Percentiles rank a stretch among this genome's conserved stretches.
Conservation (phyloP, 2,888 invertebrate species). For the Priocnemis perturbator region DNA sequence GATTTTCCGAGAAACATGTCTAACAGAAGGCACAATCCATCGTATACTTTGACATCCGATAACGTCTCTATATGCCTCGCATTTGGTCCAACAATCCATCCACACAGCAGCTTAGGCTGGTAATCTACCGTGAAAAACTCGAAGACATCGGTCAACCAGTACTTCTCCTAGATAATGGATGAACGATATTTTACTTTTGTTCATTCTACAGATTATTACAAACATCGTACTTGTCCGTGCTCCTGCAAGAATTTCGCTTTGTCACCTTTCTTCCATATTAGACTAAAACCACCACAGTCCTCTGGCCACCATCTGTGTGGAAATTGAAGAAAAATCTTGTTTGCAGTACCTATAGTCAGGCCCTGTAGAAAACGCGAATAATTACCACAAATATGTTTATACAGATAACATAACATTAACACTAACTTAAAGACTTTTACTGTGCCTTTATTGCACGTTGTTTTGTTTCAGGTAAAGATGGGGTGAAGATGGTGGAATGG, state of each 20-base stretch:
- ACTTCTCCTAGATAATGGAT: constrained; percentile 65
- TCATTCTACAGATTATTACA: background rate
- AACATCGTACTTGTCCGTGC: constrained; percentile 59
- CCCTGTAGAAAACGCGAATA: constrained; percentile 68
- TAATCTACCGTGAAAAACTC: constrained; percentile 82
- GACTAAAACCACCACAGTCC: constrained; percentile 75
- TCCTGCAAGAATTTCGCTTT: constrained; percentile 74
- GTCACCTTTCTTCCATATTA: constrained; percentile 79
- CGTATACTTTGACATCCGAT: constrained; percentile 77
- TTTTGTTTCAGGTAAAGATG: constrained; percentile 78
- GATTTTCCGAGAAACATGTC: constrained; percentile 77
- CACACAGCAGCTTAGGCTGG: constrained; percentile 81
- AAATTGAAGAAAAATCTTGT: constrained; percentile 85
- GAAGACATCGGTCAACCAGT: constrained; percentile 82
- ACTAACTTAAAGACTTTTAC: constrained; percentile 23
- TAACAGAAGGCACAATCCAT: constrained; percentile 77
- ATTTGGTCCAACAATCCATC: constrained; percentile 83
- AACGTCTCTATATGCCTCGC: constrained; percentile 80
- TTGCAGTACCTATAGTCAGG: constrained; percentile 81
- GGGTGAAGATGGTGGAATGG: constrained; percentile 78
- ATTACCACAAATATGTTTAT: constrained; percentile 15
- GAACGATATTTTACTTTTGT: constrained; percentile 4
- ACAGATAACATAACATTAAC: constrained; percentile 3
- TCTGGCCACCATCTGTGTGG: constrained; percentile 81
- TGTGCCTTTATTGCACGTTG: constrained; percentile 77